Evolutionary conservation across 1,140 invertebrate genomes (phyloP), one percentile per base, ranked within the genome.

Genomic region (Drosophila mauritiana): DNA sequence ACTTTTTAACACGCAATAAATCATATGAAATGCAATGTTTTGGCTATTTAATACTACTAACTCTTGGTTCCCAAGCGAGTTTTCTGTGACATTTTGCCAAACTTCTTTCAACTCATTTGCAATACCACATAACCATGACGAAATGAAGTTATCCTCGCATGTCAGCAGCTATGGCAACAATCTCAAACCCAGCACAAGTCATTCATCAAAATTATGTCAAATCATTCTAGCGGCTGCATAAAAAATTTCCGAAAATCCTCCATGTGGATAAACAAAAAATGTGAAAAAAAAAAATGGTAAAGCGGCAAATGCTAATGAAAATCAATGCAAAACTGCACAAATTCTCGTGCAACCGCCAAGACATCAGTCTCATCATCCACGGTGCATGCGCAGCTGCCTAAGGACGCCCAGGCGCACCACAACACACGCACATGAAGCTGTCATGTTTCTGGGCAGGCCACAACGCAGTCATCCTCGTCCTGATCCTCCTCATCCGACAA

Each of bases 151-250:
- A 65, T 88, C 51, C 31, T 46, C 67, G 84, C 52, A 43, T 83
- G 83, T 88, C 79, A 79, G 48, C 64, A 48, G 39, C 34, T 34
- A 49, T 58, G 53, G 67, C 43, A 89, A 77, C 84, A 80, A 37
- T 40, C 39, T 56, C 36, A 49, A 58, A 53, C 43, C 37, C 37
- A 37, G 25, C 43, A 40, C 31, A 59, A 75, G 45, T 68, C 78
- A 90, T 89, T 80, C 73, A 84, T 89, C 85, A 89, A 89, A 89
- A 90, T 89, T 90, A 90, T 89, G 85, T 89, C 85, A 78, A 90
- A 80, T 89, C 85, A 89, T 89, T 77, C 80, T 37, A 89, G 62
- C 84, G 84, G 80, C 84, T 88, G 84, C 39, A 73, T 31, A 53
- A 59, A 65, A 79, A 79, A 40, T 15, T 57, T 10, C 37, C 49